Conservation (phyloP, 2,888 invertebrate genomes). For the Diadromus collaris region DNA sequence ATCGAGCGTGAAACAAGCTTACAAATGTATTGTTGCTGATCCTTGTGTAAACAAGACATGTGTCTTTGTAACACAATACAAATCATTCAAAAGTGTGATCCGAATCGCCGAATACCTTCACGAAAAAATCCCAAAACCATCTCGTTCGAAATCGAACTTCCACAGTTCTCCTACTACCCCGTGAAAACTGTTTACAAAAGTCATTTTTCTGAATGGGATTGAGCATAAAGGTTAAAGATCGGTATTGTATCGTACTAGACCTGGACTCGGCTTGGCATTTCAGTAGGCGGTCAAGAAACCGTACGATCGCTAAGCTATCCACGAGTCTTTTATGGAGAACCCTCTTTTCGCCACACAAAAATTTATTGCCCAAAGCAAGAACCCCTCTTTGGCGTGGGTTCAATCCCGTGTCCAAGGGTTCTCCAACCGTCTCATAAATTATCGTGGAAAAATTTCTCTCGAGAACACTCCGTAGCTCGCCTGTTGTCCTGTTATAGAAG, state of each 20-base stretch:
- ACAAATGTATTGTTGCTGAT: neutral
- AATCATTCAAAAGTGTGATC: neutral
- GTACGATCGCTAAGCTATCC: neutral
- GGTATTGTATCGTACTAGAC: neutral
- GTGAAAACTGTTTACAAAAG: conserved; percentile 55
- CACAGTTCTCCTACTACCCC: conserved; percentile 54
- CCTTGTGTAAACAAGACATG: too few species aligned
- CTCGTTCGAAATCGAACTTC: neutral
- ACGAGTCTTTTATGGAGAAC: neutral
- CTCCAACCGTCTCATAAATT: conserved; percentile 7
- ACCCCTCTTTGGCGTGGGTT: neutral
- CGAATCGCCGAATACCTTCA: neutral
- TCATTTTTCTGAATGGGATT: conserved; percentile 55
- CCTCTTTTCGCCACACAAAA: neutral
- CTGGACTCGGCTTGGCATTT: neutral
- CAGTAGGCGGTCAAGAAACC: neutral
- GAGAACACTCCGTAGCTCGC: conserved; percentile 36
- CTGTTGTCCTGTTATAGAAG: conserved; percentile 71
- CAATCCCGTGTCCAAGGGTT: neutral
- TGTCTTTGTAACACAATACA: neutral
- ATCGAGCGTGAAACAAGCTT: conserved; percentile 5
- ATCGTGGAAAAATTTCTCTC: conserved; percentile 4
- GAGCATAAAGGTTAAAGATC: conserved; percentile 39
- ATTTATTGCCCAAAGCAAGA: neutral
- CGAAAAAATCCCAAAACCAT: neutral